Base-by-base conservation (phyloP, 2,797 vertebrate genomes). In the Pachyuromys duprasi region DNA sequence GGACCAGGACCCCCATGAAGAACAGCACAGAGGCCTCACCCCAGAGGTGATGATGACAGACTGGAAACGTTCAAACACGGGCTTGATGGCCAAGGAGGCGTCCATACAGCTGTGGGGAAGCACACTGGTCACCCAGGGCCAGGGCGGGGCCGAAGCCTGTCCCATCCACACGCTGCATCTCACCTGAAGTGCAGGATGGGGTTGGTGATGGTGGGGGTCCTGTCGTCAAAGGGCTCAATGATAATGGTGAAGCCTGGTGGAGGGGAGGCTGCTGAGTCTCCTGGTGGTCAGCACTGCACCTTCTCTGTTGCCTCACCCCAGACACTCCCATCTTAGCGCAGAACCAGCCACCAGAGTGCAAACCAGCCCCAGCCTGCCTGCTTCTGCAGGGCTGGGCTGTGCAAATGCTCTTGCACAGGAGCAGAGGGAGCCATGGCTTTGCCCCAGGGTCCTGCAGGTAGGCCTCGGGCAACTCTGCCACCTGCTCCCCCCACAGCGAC, bases 101-200 rank as follows among this genome's bases (percentile, higher is more conserved):
- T 99, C 99, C 99, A 99, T 99, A 89, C 99, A 99, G 98, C 99
- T 99, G 97, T 0, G 63, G 65, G 7, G 20, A 49, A 81, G 33
- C 0, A 3, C 26, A 12, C 67, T 26, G 4, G 39, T 93, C 83
- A 96, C 15, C 14, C 2, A 9, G 63, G 49, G 17, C 49, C 28
- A 24, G 11, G 2, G n/a, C 3, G 0, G 0, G 7, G 45, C n/a
- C 18, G 0, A 0, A n/a, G 86, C 1, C 17, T 0, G 0, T 22
- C 63, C 22, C 0, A 1, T 9, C 42, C 55, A 11, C 14, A 1
- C 53, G 0, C 13, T 1, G 11, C 55, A 24, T 4, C 95, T 95
- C 95, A 99, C 99, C 99, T 99, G 98, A 99, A 99, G 98, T 99
- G 99, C 96, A 99, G 98, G 92, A 99, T 95, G 0, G 99, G 99